Base-by-base conservation (phyloP, 2,888 invertebrate species). In the Encarsia formosa region DNA sequence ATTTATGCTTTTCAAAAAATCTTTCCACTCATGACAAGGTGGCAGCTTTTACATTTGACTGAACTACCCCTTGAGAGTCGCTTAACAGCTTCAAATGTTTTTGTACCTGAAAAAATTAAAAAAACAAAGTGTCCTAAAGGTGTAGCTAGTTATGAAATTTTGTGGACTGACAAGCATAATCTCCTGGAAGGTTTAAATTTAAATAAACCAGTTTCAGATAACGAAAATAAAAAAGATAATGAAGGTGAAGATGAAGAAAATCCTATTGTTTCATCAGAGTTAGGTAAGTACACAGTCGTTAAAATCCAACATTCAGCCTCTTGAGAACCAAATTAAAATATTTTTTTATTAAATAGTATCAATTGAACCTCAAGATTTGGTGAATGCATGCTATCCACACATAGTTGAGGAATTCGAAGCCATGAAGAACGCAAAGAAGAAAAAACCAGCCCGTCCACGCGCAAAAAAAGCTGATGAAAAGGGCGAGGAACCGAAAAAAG, bases 1-100 rank as follows among this genome's bases (percentile, higher is more conserved):
- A 78, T 83, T 24, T 90, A 91, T 68, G 80, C 85, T 32, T 84
- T 89, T 58, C 84, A 86, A 63, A 91, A 90, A 70, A 83, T 88
- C 60, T 76, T 90, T 51, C 88, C 89, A 0, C 68, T 91, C 37
- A 68, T 86, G 19, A 88, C 88, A 0, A 80, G 89, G 60, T 90
- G 88, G 88, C 87, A 88, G 65, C 72, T 87, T 22, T 69, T 79
- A 56, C 77, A 81, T 73, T 62, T 71, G 8, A 62, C 64, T 19
- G 38, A 56, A 26, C 58, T 70, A 26, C 58, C 65, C 3, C 24
- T 49, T 1, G 59, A 61, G 15, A 39, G 54, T 31, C 62, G 62
- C 8, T 52, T 65, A 15, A 56, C 37, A 2, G 49, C 59, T 16
- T 24, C 52, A 38, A 68, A 66, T 29, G 49, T 75, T 52, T 64